Evolutionary conservation across 2,888 invertebrate genomes (phyloP).

Genomic region (Orgyia antiqua): DNA sequence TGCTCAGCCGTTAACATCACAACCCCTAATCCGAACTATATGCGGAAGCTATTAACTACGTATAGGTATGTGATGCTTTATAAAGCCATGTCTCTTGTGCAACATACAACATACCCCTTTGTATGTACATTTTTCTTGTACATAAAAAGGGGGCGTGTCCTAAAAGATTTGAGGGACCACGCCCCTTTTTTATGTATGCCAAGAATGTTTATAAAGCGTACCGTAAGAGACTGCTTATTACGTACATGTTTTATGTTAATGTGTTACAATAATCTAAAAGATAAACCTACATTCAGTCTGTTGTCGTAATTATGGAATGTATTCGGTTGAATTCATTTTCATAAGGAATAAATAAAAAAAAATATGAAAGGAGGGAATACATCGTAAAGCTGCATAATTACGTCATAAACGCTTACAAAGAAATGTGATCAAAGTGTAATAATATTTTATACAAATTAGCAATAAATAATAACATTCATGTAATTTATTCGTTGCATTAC

Average conservation of each 20-base stretch:
- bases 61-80: too few species aligned
- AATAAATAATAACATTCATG: too few species aligned
- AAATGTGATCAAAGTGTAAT: too few species aligned
- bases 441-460: too few species aligned
- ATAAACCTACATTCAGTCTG: conserved; percentile 55
- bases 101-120: too few species aligned
- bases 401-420: neutral
- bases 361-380: conserved; percentile 10
- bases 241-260: conserved; percentile 22
- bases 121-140: too few species aligned
- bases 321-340: conserved; percentile 20
- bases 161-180: too few species aligned
- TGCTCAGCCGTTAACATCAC: conserved; percentile 20
- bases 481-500: too few species aligned
- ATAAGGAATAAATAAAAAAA: conserved; percentile 7
- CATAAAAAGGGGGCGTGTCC: too few species aligned
- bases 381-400: conserved; percentile 6
- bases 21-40: conserved; percentile 16
- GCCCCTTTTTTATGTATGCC: too few species aligned
- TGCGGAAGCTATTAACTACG: conserved; percentile 7
- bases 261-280: conserved; percentile 29
- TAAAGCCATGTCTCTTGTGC: too few species aligned
- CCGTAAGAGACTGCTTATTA: too few species aligned
- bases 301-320: conserved; percentile 54
- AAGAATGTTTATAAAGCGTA: conserved; percentile 20